Evolutionary conservation across 2,888 invertebrate species (phyloP), one percentile per base, ranked within the genome.

Genomic region (Tinea trinotella): DNA sequence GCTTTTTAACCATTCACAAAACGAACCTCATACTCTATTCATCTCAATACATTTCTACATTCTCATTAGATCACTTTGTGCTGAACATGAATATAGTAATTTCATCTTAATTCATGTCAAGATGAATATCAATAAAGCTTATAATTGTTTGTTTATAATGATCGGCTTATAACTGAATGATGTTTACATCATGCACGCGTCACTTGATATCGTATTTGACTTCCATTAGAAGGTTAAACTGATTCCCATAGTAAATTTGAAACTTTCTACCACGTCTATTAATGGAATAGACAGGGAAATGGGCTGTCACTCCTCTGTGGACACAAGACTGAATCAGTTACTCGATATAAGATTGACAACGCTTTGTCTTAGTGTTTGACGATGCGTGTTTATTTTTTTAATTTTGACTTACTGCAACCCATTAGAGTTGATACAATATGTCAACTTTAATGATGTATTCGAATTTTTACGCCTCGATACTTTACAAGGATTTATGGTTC

Each of bases 1-100:
- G 17, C 18, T 48, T 40, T 48, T 48, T 19, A 46, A 48, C 48
- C 17, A 40, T 5, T 40, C 40, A 40, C 40, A 17, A 13, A 40
- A 9, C 40, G 17, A 30, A 4, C 9, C n/a, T 30, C 30, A 7
- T 4, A 7, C n/a, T 30, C 22, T 7, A 22, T 22, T 22, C 22
- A 22, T 22, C 7, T 22, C n/a, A n/a, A n/a, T n/a, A n/a, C n/a
- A n/a, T n/a, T n/a, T n/a, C n/a, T n/a, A n/a, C n/a, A n/a, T n/a
- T n/a, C n/a, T n/a, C n/a, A n/a, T n/a, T n/a, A n/a, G n/a, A n/a
- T n/a, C n/a, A n/a, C n/a, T n/a, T n/a, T n/a, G n/a, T n/a, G n/a
- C n/a, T n/a, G n/a, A n/a, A n/a, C n/a, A n/a, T n/a, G n/a, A n/a
- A n/a, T n/a, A n/a, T n/a, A n/a, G n/a, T n/a, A n/a, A n/a, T n/a